These are phyloP conservation scores for Drosophila takahashii DNA, from an alignment of 1,140 invertebrate genomes.

Conservation along the genomic window DNA sequence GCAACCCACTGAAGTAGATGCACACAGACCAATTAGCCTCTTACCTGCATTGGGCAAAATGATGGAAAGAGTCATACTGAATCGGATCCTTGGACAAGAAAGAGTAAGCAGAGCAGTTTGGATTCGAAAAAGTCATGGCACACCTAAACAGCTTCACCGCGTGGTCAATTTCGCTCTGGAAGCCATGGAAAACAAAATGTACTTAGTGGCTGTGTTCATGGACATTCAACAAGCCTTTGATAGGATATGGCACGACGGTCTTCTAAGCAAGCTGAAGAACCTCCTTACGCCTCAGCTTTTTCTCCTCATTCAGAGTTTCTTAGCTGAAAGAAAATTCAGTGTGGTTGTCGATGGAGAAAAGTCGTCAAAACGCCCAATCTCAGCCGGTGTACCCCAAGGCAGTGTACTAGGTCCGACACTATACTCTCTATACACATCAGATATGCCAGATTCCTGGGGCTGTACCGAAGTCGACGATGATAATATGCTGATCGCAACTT, in stretches of 20 bases:
- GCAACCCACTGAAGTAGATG: too few species aligned
- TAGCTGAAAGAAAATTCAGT: background rate
- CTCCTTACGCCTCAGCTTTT: constrained; percentile 7
- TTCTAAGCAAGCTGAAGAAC: background rate
- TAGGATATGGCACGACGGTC: constrained; percentile 9
- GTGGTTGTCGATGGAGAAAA: constrained; percentile 1
- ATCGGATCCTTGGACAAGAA: background rate
- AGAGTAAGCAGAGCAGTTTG: background rate
- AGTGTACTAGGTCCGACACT: constrained; percentile 3
- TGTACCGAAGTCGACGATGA: background rate
- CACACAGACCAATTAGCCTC: too few species aligned
- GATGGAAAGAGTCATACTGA: too few species aligned
- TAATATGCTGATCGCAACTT: constrained; percentile 1
- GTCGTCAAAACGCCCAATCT: background rate
- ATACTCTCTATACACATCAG: background rate
- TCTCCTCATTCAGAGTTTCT: too few species aligned
- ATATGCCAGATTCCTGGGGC: constrained; percentile 1
- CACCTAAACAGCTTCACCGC: too few species aligned
- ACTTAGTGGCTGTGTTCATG: too few species aligned
- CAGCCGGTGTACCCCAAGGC: too few species aligned
- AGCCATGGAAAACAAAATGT: too few species aligned
- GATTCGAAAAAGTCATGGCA: too few species aligned
- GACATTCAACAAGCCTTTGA: constrained; percentile 10
- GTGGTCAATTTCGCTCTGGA: too few species aligned
- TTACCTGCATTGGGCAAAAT: too few species aligned